Percentiles rank a stretch among this genome's conserved stretches.
Evolutionary conservation across 2,888 invertebrate species (phyloP).

Genomic region (Escarpia spicata): DNA sequence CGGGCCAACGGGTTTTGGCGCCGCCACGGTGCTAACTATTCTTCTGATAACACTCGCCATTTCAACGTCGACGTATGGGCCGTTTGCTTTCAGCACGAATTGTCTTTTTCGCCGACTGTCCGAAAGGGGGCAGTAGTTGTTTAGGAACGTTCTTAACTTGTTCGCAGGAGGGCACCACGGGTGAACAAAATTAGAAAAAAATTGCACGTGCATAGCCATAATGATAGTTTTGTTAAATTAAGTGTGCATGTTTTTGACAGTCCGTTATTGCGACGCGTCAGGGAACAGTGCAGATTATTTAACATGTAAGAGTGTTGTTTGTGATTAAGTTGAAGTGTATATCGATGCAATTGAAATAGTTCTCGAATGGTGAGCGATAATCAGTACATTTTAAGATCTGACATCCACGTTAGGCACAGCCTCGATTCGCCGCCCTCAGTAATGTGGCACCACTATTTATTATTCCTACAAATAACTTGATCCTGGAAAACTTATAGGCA

Average conservation of each 20-base stretch:
- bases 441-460: too few relatives aligned
- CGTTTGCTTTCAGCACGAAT: neutral
- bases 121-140: neutral
- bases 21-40: conserved; percentile 1
- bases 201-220: neutral
- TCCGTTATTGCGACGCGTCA: neutral
- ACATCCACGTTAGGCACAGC: neutral
- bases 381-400: neutral
- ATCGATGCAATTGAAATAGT: neutral
- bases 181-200: neutral
- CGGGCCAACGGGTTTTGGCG: neutral
- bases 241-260: neutral
- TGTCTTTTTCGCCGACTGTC: neutral
- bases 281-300: neutral
- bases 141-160: neutral
- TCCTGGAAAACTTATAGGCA: too few relatives aligned
- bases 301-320: neutral
- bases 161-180: neutral
- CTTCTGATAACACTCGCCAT: neutral
- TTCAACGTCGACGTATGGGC: neutral
- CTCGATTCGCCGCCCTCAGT: neutral
- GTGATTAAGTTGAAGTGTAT: neutral
- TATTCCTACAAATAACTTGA: too few relatives aligned
- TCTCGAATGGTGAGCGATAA: neutral
- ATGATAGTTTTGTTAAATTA: neutral